Percentiles rank a stretch among this genome's conserved stretches.
Conservation (phyloP, 2,113 vertebrate genomes). For the Pristiophorus japonicus region DNA sequence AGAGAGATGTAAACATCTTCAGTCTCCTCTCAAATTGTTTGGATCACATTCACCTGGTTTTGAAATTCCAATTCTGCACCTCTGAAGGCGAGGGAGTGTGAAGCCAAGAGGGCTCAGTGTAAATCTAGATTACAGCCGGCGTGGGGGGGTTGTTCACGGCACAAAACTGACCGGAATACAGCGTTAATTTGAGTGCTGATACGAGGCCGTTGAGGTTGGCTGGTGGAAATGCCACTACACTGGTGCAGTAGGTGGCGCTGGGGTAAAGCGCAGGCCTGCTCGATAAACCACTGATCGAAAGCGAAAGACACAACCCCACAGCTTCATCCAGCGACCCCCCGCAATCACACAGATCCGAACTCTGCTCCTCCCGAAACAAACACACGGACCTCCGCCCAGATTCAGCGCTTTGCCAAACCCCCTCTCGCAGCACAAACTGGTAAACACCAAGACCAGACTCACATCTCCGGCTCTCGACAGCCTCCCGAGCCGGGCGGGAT, state of each 20-base stretch:
- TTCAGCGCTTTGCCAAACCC: not conserved
- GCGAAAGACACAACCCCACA: not conserved
- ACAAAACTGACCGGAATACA: not conserved
- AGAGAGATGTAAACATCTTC: not conserved
- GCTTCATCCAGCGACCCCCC: not conserved
- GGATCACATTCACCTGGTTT: not conserved
- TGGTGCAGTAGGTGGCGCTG: not conserved
- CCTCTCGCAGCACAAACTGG: too few species aligned
- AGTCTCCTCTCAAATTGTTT: not conserved
- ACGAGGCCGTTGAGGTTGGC: not conserved
- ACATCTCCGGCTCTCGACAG: not conserved
- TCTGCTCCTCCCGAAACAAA: not conserved
- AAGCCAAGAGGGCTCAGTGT: not conserved
- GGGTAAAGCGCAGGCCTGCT: not conserved
- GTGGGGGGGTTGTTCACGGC: too few species aligned
- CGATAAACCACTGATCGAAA: not conserved
- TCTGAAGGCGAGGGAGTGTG: not conserved
- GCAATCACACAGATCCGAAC: not conserved
- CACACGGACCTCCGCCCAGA: not conserved
- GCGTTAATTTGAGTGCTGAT: too few species aligned
- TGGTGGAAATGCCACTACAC: not conserved
- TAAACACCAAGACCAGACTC: not conserved
- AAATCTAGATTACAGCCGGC: too few species aligned
- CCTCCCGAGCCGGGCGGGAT: not conserved
- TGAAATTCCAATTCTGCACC: not conserved